These are phyloP conservation scores for Cyprinodon variegatus DNA, from an alignment of 2,113 vertebrate species.

Conservation along the genomic window DNA sequence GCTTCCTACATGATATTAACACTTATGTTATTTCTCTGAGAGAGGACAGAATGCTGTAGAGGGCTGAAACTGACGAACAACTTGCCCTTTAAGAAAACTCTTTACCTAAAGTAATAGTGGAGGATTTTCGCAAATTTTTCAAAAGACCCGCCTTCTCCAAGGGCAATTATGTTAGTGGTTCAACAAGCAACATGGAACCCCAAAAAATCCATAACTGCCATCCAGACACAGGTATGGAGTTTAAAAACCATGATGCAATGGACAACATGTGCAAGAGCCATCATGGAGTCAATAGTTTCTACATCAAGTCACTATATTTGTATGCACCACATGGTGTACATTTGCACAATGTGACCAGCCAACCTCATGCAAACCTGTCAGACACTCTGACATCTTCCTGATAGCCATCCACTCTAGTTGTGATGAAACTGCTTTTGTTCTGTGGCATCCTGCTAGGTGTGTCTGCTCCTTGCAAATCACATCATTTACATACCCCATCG, in stretches of 20 bases:
- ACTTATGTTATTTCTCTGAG: too few species aligned
- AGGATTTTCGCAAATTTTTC: too few species aligned
- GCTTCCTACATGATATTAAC: too few species aligned
- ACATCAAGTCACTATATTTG: background rate
- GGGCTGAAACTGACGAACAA: too few species aligned
- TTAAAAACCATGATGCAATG: background rate
- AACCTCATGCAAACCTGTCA: background rate
- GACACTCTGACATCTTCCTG: background rate
- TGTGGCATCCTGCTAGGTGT: background rate
- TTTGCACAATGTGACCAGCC: too few species aligned
- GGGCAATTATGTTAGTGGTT: background rate
- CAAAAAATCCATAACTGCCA: background rate
- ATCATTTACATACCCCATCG: background rate
- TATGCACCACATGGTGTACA: too few species aligned
- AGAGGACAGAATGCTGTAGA: too few species aligned
- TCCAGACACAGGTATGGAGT: background rate
- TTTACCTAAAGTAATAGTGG: too few species aligned
- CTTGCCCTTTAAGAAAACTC: too few species aligned
- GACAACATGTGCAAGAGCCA: background rate
- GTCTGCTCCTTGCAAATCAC: background rate
- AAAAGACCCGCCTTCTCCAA: too few species aligned
- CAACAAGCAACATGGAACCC: background rate
- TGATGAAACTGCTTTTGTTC: background rate
- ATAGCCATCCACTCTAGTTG: background rate
- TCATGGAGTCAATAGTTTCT: background rate